Evolutionary conservation across 2,797 vertebrate species (phyloP).

Genomic region (Octomys mimax): DNA sequence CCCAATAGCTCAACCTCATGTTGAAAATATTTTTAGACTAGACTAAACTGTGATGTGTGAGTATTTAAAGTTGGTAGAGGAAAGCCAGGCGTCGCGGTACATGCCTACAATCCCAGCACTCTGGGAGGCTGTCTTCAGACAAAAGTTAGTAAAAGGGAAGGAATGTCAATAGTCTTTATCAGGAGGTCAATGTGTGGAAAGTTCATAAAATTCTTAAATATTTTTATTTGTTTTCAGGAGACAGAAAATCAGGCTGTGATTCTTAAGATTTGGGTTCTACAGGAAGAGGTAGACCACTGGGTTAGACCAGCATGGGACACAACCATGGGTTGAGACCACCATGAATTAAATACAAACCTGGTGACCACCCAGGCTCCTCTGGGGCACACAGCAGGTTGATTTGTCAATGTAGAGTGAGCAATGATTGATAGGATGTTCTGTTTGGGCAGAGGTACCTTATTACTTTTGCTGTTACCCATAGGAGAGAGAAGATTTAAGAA

Average conservation of each 20-base stretch:
- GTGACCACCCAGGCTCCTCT: neutral
- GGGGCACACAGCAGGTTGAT: neutral
- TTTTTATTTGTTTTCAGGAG: constrained; percentile 88
- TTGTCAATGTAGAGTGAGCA: neutral
- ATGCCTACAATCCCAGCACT: neutral
- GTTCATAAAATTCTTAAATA: constrained; percentile 36
- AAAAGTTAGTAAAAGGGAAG: neutral
- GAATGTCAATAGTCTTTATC: neutral
- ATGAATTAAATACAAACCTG: neutral
- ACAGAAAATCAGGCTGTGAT: constrained; percentile 93
- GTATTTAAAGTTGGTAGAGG: constrained; percentile 5
- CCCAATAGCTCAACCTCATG: neutral
- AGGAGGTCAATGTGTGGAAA: neutral
- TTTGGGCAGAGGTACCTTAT: neutral
- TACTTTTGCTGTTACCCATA: neutral
- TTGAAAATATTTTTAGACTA: neutral
- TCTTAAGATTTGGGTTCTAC: constrained; percentile 91
- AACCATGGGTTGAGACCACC: neutral
- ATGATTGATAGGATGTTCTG: neutral
- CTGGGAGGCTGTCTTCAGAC: neutral
- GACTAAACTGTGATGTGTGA: neutral
- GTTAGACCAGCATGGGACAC: neutral
- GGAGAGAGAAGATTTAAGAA: neutral
- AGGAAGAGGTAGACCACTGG: constrained; percentile 93
- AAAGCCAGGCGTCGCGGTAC: neutral